Evolutionary conservation across 1,140 invertebrate genomes (phyloP), one percentile per base, ranked within the genome.

Genomic region (Forficula auricularia): DNA sequence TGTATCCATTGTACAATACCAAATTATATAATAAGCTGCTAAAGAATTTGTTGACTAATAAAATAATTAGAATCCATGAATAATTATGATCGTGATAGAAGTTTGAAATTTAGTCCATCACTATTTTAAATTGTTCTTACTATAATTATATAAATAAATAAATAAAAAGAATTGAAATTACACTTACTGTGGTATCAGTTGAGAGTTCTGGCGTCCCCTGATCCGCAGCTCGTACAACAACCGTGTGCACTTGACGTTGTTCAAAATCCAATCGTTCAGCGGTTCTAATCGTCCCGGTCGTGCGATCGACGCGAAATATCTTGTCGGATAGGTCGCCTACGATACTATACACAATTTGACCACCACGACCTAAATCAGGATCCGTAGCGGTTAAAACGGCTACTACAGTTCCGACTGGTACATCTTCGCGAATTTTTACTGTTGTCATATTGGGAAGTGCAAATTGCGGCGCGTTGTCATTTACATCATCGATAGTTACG

Each of bases 381-480:
- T 96, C 91, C 3, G 73, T 77, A 0, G 91, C 91, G 36, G 78
- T 78, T 9, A 92, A 67, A 0, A 82, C 73, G 0, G 83, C 85
- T 0, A 94, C 75, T 0, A 91, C 77, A 27, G 82, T 80, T 42
- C 88, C 89, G 1, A 77, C 61, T 0, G 90, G 90, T 22, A 94
- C 71, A 59, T 96, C 91, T 62, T 96, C 91, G 1, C 86, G 72
- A 1, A 91, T 75, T 56, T 87, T 84, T 3, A 89, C 82, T 2
- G 69, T 71, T 20, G 55, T 54, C 55, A 88, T 88, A 31, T 69
- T 73, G 12, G 70, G 51, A 3, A 83, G 59, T 14, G 74, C 72
- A 50, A 95, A 96, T 27, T 63, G 69, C 0, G 90, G 90, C 0
- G 81, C 68, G 54, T 90, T 89, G 60, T 96, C 90, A 56, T 96